Percentiles rank a stretch among this genome's conserved stretches.
phyloP scores from a whole-genome alignment of 1,140 invertebrate species.

The Drosophila mauritiana region DNA sequence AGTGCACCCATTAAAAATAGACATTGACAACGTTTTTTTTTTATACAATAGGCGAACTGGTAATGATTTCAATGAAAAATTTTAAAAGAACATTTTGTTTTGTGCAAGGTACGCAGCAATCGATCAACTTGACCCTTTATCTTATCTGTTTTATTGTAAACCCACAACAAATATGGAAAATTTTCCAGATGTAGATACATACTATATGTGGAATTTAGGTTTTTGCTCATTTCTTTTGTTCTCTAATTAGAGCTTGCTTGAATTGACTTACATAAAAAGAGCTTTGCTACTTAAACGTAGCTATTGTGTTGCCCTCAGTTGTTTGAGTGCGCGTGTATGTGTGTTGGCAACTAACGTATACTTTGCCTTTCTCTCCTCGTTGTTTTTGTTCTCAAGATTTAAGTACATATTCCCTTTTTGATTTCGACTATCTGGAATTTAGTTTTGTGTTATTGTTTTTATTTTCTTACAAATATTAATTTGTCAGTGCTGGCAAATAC shows the following conservation, averaged over 20 bases:
- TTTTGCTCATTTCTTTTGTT: background rate
- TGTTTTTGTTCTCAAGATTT: slow-evolving; percentile 4
- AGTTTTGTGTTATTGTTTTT: slow-evolving; percentile 1
- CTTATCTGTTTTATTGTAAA: background rate
- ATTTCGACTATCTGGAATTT: slow-evolving; percentile 26
- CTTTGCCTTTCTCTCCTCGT: slow-evolving; percentile 4
- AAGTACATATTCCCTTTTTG: background rate
- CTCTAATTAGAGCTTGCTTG: background rate
- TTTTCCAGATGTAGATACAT: background rate
- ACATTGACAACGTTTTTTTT: no score
- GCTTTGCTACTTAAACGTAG: background rate
- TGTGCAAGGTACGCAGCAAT: no score
- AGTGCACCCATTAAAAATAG: no score
- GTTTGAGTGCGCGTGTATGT: slow-evolving; percentile 4
- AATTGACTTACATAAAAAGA: background rate
- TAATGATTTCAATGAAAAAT: no score
- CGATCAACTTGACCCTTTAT: background rate
- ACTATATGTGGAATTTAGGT: background rate
- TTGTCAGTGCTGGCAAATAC: background rate
- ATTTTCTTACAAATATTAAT: background rate
- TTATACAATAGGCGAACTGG: no score
- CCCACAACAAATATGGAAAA: background rate
- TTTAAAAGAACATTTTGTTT: no score
- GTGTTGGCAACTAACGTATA: slow-evolving; percentile 1
- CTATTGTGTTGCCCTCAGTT: slow-evolving; percentile 9